These are phyloP conservation scores for Maccullochella peelii DNA, from an alignment of 2,113 vertebrate species.

Conservation along the genomic window DNA sequence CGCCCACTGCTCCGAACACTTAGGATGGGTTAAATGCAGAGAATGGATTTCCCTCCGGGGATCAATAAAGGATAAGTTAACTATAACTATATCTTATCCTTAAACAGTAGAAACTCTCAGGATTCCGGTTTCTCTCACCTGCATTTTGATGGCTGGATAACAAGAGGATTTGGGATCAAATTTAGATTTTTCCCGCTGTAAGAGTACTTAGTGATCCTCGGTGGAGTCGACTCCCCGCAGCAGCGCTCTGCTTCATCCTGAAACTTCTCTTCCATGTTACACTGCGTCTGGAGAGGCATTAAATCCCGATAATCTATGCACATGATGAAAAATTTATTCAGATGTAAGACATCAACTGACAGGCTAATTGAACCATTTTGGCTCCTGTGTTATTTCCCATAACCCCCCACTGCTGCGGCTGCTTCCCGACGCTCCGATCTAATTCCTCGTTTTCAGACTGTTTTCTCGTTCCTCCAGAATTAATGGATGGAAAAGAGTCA, in stretches of 20 bases:
- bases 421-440: constrained; percentile 46
- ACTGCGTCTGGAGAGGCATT: constrained; percentile 37
- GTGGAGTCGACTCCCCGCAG: not conserved
- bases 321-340: constrained; percentile 63
- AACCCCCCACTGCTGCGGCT: constrained; percentile 46
- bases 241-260: constrained; percentile 21
- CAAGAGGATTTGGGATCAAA: not conserved
- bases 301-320: constrained; percentile 61
- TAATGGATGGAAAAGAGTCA: constrained; percentile 61
- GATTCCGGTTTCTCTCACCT: not conserved
- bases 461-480: constrained; percentile 52
- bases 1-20: too few species aligned
- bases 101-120: too few species aligned
- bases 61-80: too few species aligned
- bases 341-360: constrained; percentile 68
- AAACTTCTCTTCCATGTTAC: not conserved
- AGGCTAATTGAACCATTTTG: constrained; percentile 72
- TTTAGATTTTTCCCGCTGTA: not conserved
- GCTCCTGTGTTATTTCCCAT: constrained; percentile 55
- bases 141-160: not conserved
- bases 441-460: constrained; percentile 37
- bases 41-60: too few species aligned
- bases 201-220: not conserved
- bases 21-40: too few species aligned
- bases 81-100: too few species aligned